Conservation (phyloP, 2,888 invertebrate species). For the Coelopa pilipes region DNA sequence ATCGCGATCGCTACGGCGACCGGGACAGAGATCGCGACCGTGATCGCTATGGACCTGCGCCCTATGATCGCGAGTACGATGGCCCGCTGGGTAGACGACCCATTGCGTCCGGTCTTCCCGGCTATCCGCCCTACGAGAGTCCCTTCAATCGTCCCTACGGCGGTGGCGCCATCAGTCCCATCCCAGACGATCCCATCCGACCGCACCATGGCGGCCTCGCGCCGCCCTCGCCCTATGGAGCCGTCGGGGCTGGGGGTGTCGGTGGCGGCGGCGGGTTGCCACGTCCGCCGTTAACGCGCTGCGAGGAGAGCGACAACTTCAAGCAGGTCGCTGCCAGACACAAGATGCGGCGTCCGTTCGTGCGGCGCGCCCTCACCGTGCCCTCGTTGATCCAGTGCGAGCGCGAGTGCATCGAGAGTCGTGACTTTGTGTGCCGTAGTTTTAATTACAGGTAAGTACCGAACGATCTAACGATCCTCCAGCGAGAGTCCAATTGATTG, state of each 20-base stretch:
- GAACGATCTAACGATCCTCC: too few species aligned
- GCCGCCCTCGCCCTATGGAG: conserved; percentile 46
- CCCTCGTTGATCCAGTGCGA: conserved; percentile 84
- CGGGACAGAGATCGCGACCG: conserved; percentile 19
- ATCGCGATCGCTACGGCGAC: conserved; percentile 12
- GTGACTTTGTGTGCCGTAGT: conserved; percentile 86
- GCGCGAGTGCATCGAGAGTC: conserved; percentile 82
- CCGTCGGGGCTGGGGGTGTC: conserved; percentile 45
- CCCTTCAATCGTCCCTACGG: conserved; percentile 61
- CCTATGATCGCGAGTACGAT: conserved; percentile 64
- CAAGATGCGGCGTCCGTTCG: conserved; percentile 81
- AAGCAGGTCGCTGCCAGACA: conserved; percentile 83
- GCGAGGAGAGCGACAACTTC: conserved; percentile 84
- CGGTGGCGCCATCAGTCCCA: conserved; percentile 47
- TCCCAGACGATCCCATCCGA: conserved; percentile 52
- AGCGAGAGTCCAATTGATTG: background rate
- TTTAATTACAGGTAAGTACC: conserved; percentile 81
- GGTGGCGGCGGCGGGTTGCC: conserved; percentile 63
- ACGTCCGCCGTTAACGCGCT: conserved; percentile 70
- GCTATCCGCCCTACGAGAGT: conserved; percentile 62
- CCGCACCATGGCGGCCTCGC: conserved; percentile 52
- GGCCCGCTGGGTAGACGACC: conserved; percentile 57
- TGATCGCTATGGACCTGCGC: conserved; percentile 48
- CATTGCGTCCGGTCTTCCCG: conserved; percentile 44
- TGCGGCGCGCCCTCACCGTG: conserved; percentile 78